These are phyloP conservation scores for Phalacrocorax carbo DNA, from an alignment of 2,113 vertebrate genomes.

Conservation along the genomic window DNA sequence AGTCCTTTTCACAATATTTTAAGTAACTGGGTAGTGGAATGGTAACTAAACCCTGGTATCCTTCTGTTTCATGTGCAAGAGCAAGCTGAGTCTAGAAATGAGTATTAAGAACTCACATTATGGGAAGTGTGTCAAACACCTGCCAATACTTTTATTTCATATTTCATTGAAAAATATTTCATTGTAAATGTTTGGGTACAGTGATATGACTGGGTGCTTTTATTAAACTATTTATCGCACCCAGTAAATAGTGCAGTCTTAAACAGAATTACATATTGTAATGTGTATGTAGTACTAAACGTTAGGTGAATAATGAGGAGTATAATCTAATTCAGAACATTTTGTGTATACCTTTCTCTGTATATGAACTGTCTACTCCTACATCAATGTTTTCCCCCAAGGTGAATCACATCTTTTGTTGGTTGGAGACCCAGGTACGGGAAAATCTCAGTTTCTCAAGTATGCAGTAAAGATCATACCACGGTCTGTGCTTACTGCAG, in stretches of 20 bases:
- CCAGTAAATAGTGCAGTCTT: not conserved
- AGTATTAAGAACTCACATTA: not conserved
- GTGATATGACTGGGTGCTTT: not conserved
- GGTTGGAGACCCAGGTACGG: constrained; percentile 95
- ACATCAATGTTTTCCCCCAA: constrained; percentile 28
- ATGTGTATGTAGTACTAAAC: not conserved
- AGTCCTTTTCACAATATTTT: not conserved
- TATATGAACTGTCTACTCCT: not conserved
- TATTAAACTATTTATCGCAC: not conserved
- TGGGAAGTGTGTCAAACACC: not conserved
- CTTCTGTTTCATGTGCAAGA: not conserved
- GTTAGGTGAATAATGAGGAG: not conserved
- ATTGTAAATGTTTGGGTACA: not conserved
- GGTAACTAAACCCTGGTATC: not conserved
- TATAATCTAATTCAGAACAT: not conserved
- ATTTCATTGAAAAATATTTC: not conserved
- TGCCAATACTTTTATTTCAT: not conserved
- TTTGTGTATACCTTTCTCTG: not conserved
- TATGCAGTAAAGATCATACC: constrained; percentile 95
- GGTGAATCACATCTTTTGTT: constrained; percentile 94
- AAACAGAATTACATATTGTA: not conserved
- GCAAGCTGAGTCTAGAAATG: not conserved
- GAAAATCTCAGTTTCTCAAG: constrained; percentile 97
- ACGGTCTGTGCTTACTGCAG: constrained; percentile 92
- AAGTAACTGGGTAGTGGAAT: not conserved